Evolutionary conservation across 2,888 invertebrate species (phyloP), one percentile per base, ranked within the genome.

Genomic region (Mayetiola destructor): DNA sequence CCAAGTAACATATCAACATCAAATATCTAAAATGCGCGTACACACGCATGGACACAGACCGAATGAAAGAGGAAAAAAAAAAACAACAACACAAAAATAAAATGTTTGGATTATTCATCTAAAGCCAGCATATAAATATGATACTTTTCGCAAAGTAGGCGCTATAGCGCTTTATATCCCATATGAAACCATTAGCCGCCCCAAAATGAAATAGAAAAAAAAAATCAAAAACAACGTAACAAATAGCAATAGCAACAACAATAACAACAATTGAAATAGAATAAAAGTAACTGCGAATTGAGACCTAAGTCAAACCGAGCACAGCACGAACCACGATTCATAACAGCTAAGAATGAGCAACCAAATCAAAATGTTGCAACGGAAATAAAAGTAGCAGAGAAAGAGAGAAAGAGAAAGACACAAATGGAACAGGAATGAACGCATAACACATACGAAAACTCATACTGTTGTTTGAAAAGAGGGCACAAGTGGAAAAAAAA

Each of bases 71-170:
- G 36, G 12, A 12, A 12, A 36, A 36, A 36, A 36, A 5, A 39
- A 18, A 18, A 10, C n/a, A n/a, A n/a, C n/a, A n/a, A n/a, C n/a
- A n/a, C 32, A 12, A 6, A 9, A 12, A 32, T 32, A 32, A 48
- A 48, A 48, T 48, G 48, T 48, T 48, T 48, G 48, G 48, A 48
- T 48, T 48, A 48, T 48, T 48, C 48, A 27, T 23, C 48, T 48
- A 48, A 48, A 48, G 48, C 48, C 48, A 48, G n/a, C 48, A 48
- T 48, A 48, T 27, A 48, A 48, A 48, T 27, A 48, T 48, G 27
- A 48, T 48, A 48, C 27, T 48, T 27, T 48, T 42, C 23, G 3
- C 6, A 48, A 48, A 48, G 27, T 48, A 27, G 48, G 48, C 48
- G 48, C 48, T n/a, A 39, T 18, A 39, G 20, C 2, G 20, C 18